phyloP scores from a whole-genome alignment of 2,113 vertebrate species.

The Campylorhamphus procurvoides region DNA sequence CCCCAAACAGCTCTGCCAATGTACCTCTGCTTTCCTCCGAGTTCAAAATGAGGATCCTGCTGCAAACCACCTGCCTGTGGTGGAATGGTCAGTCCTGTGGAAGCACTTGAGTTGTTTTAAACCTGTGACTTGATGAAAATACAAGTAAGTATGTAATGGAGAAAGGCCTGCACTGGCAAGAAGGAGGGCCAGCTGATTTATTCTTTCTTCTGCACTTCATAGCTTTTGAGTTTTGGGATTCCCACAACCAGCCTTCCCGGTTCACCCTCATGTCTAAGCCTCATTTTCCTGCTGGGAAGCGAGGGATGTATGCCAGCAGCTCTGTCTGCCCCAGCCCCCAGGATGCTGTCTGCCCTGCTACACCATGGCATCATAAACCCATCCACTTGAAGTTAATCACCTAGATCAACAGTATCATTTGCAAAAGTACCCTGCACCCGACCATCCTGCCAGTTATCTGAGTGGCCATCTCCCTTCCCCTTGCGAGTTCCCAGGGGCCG shows the following conservation, averaged over 20 bases:
- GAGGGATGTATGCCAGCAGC: background rate
- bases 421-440: background rate
- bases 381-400: fast-evolving
- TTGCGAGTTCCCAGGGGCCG: background rate
- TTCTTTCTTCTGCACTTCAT: background rate
- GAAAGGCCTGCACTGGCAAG: background rate
- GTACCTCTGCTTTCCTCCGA: background rate
- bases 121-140: background rate
- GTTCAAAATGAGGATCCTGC: background rate
- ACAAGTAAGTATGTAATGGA: background rate
- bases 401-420: background rate
- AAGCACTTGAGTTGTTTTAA: background rate
- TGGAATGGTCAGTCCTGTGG: background rate
- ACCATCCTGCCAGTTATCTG: background rate
- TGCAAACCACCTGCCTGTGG: background rate
- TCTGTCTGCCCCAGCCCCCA: background rate
- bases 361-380: background rate
- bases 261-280: background rate
- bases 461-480: background rate
- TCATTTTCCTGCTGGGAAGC: background rate
- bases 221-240: background rate
- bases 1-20: background rate
- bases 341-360: background rate
- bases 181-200: background rate
- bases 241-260: background rate